These are phyloP conservation scores for Archaeoteleia sp. DNA, from an alignment of 2,888 invertebrate genomes.

Conservation along the genomic window DNA sequence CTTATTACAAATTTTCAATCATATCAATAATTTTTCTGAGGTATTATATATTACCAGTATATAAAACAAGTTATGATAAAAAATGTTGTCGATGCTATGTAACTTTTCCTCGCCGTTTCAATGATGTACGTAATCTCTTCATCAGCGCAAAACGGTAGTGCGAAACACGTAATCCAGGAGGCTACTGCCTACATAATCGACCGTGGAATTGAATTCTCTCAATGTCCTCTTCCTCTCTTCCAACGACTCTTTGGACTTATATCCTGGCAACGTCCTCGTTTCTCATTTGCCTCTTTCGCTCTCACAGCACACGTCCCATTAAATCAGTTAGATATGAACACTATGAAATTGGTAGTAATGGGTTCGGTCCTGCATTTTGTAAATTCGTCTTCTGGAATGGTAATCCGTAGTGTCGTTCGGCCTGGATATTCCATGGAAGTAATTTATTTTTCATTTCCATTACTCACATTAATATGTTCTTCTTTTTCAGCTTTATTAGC, in stretches of 20 bases:
- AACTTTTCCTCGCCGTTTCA: conserved; percentile 7
- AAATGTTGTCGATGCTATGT: too few relatives aligned
- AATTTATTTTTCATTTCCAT: too few relatives aligned
- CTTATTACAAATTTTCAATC: too few relatives aligned
- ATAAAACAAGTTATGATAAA: conserved; percentile 14
- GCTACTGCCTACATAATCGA: conserved; percentile 70
- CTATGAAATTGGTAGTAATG: background rate
- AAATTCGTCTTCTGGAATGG: too few relatives aligned
- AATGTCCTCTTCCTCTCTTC: conserved; percentile 20
- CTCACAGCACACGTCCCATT: conserved; percentile 55
- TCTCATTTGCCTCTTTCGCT: conserved; percentile 17
- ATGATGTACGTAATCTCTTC: conserved; percentile 62
- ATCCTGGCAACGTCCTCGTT: conserved; percentile 19
- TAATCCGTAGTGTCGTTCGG: too few relatives aligned
- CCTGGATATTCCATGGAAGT: too few relatives aligned
- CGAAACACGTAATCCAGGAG: conserved; percentile 50
- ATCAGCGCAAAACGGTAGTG: conserved; percentile 64
- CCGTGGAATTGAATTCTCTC: conserved; percentile 71
- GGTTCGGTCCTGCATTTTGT: background rate
- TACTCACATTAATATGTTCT: too few relatives aligned
- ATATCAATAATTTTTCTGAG: too few relatives aligned
- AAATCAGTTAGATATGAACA: conserved; percentile 58
- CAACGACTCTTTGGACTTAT: conserved; percentile 10
- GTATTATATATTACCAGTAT: conserved; percentile 9
- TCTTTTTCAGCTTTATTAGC: too few relatives aligned